Percentiles rank a stretch among this genome's conserved stretches.
phyloP scores from a whole-genome alignment of 1,140 invertebrate genomes.

The Ostrea denselamellosa region DNA sequence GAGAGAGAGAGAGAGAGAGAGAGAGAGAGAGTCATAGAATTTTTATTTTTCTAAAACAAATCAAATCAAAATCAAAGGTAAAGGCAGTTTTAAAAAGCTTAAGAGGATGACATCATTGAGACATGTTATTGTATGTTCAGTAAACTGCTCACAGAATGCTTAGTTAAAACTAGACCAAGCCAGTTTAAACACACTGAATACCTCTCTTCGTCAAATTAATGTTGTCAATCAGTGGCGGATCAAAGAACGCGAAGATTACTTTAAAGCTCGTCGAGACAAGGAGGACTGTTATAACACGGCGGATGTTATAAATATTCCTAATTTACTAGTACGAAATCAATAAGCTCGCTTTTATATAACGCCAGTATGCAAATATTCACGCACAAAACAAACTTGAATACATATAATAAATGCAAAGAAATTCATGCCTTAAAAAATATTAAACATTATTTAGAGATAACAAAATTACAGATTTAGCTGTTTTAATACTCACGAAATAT shows the following conservation, averaged over 20 bases:
- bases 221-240: background rate
- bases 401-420: background rate
- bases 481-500: constrained; percentile 5
- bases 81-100: too few relatives aligned
- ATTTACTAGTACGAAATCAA: background rate
- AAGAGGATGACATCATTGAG: too few relatives aligned
- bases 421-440: background rate
- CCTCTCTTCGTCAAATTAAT: too few relatives aligned
- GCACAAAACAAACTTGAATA: background rate
- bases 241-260: background rate
- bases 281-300: background rate
- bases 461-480: background rate
- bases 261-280: background rate
- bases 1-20: too few relatives aligned
- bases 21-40: too few relatives aligned
- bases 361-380: background rate
- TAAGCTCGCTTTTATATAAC: background rate
- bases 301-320: background rate
- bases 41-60: too few relatives aligned
- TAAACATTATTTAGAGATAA: background rate
- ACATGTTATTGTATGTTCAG: too few relatives aligned
- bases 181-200: background rate
- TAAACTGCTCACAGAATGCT: background rate
- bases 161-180: constrained; percentile 1
- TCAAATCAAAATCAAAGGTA: too few relatives aligned